A percentile compares a stretch with the other conserved stretches of the same genome.
These are phyloP conservation scores for Cladorhizidae sp. DNA, from an alignment of 37 sponge, comb jelly and placozoan species.

Conservation along the genomic window DNA sequence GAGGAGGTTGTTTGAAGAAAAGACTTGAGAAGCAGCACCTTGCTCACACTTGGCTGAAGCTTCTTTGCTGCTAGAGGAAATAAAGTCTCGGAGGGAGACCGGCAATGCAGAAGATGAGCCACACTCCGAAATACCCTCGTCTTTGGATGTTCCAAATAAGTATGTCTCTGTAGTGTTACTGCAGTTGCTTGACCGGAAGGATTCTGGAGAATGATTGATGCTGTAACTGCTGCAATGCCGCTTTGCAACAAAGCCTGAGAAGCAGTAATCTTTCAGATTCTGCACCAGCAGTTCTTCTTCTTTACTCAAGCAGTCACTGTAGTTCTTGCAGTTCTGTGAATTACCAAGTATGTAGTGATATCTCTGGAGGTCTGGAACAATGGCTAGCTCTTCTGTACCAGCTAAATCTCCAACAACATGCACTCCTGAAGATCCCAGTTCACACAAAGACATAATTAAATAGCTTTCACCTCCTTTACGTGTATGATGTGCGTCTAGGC, in stretches of 20 bases:
- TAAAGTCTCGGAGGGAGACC: not conserved
- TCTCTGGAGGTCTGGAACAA: slow-evolving; percentile 2
- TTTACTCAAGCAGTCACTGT: not conserved
- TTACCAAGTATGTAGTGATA: not conserved
- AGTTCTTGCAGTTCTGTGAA: not conserved
- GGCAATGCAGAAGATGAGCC: not conserved
- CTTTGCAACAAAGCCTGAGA: not conserved
- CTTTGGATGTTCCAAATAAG: not conserved
- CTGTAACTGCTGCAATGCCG: not conserved
- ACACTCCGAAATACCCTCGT: not conserved
- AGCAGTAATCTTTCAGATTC: not conserved
- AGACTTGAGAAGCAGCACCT: not conserved
- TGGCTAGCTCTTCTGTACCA: not conserved
- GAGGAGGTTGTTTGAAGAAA: not conserved
- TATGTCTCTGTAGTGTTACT: not conserved
- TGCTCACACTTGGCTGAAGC: not conserved
- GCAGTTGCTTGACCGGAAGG: not conserved
- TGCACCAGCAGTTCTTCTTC: slow-evolving; percentile 7
- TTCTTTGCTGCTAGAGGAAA: not conserved
- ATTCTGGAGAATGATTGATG: not conserved
- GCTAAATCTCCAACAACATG: not conserved
- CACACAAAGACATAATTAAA: slow-evolving; percentile 12
- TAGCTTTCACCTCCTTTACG: no score
- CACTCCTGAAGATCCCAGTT: not conserved
- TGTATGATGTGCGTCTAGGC: no score